Base-by-base conservation (phyloP, 2,113 vertebrate genomes). In the Lycaon pictus region DNA sequence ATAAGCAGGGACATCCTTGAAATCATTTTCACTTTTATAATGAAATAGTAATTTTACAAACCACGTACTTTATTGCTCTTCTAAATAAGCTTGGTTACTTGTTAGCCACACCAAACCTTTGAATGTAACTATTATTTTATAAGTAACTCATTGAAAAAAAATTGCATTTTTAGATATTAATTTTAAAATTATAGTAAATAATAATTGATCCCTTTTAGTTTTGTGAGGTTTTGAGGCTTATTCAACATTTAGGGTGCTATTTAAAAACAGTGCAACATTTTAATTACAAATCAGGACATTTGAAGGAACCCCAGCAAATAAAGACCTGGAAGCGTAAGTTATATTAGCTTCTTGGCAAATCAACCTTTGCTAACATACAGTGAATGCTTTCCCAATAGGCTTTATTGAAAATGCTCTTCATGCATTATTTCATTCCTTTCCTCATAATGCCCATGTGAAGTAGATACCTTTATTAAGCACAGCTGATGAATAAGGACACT, bases 261-360 rank as follows among this genome's bases (percentile, higher is more conserved):
- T 91, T 80, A 77, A 90, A 84, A 96, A 72, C 58, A 87, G 53
- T 35, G 8, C 3, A 93, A 48, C 1, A 48, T 63, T 94, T 96
- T 65, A 58, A 63, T 76, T 91, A 53, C 76, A 83, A 96, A 37
- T 92, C 9, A 89, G 9, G 7, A 71, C 80, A 55, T 76, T 88
- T 11, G 37, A 32, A 92, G 1, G 2, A 87, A 37, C 22, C 19
- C 48, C 3, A 93, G 35, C 1, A 90, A 96, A 63, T 80, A 95
- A 93, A 76, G 22, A 56, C 76, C 19, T 7, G 84, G 16, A 83
- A 81, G 1, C 4, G 32, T 60, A 90, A 56, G 7, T 83, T 79
- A 81, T 20, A 15, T 90, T 80, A 82, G 8, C 11, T 82, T 76
- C n/a, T 71, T 85, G 17, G 4, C 67, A 84, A 88, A 25, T 80